Evolutionary conservation across 2,797 vertebrate species (phyloP).

Genomic region (Mormyrus hasselquistii): DNA sequence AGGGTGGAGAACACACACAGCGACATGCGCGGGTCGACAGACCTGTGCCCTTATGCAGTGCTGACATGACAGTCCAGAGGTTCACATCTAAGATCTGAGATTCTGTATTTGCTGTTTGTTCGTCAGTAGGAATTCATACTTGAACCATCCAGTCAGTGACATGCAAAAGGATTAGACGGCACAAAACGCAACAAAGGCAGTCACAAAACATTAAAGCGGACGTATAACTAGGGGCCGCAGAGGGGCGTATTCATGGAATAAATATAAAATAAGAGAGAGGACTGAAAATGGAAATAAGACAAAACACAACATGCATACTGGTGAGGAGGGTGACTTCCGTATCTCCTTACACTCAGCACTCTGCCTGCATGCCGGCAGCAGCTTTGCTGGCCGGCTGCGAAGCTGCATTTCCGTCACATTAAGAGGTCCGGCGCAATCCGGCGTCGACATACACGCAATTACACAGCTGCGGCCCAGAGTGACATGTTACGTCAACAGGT

Average conservation of each 20-base stretch:
- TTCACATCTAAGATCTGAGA: background rate
- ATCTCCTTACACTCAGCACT: background rate
- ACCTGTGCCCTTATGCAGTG: background rate
- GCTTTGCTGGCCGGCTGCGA: no score
- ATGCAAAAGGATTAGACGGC: background rate
- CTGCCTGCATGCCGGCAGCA: background rate
- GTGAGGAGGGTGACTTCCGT: background rate
- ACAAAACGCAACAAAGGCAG: background rate
- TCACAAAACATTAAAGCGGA: background rate
- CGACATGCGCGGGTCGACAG: background rate
- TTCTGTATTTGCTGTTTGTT: background rate
- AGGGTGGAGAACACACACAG: background rate
- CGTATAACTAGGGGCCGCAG: background rate
- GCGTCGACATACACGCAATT: background rate
- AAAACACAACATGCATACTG: background rate
- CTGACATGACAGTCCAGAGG: background rate
- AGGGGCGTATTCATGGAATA: background rate
- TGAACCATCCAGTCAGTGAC: background rate
- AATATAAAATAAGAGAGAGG: background rate
- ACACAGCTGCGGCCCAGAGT: background rate
- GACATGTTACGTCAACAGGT: background rate
- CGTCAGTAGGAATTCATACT: background rate
- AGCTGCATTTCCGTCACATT: background rate
- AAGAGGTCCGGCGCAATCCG: background rate
- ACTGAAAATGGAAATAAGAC: background rate